Evolutionary conservation across 2,797 vertebrate genomes (phyloP).

Genomic region (Ataeniobius toweri): DNA sequence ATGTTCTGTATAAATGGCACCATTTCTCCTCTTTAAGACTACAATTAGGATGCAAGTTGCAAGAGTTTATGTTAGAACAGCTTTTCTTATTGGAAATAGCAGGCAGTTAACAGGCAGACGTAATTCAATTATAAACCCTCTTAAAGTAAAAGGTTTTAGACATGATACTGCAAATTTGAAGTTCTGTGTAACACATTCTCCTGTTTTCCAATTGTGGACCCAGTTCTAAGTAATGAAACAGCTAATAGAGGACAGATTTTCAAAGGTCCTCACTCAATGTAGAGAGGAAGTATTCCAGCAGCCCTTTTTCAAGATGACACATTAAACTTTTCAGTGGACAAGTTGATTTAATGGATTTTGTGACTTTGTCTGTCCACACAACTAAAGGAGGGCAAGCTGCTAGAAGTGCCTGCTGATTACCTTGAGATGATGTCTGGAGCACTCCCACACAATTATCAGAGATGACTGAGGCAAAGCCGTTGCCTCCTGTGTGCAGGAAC

Average conservation of each 20-base stretch:
- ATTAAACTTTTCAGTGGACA: background rate
- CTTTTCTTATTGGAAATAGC: background rate
- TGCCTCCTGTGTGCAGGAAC: background rate
- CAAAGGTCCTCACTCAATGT: background rate
- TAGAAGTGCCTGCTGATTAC: conserved; percentile 17
- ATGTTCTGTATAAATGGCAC: background rate
- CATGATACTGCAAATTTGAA: background rate
- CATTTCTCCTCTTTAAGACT: background rate
- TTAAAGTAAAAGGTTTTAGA: background rate
- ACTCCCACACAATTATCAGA: conserved; percentile 13
- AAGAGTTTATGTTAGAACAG: background rate
- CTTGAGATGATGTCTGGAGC: conserved; percentile 4
- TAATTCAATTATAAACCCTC: background rate
- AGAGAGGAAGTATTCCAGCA: background rate
- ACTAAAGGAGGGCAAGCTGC: background rate
- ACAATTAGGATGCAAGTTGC: background rate
- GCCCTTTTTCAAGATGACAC: background rate
- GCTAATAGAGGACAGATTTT: background rate
- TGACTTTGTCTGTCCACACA: conserved; percentile 4
- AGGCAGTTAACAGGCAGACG: background rate
- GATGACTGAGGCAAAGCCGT: background rate
- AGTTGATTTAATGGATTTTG: conserved; percentile 8
- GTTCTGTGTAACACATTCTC: no score
- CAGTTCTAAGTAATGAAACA: background rate
- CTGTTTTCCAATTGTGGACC: no score